Evolutionary conservation across 2,888 invertebrate genomes (phyloP).

Genomic region (Oscheius onirici): DNA sequence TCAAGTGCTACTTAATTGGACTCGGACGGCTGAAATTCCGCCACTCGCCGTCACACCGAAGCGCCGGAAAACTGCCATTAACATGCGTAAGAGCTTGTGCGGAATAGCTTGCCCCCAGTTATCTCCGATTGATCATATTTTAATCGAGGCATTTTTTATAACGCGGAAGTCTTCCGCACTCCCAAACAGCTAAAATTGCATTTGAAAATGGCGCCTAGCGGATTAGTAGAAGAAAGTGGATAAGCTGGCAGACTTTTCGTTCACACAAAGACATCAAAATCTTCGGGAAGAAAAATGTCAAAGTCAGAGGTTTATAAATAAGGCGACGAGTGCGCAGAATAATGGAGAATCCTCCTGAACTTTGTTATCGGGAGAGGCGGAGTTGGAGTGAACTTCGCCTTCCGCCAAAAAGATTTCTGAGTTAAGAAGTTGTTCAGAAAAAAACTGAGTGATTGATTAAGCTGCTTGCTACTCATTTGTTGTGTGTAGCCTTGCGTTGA

Average conservation of each 20-base stretch:
- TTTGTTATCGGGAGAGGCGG: conserved; percentile 5
- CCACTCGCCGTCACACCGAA: conserved; percentile 28
- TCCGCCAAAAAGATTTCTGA: too few relatives aligned
- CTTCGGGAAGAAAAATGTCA: background rate
- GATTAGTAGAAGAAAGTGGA: too few relatives aligned
- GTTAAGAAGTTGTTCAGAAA: too few relatives aligned
- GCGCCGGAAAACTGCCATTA: conserved; percentile 31
- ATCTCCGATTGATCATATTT: too few relatives aligned
- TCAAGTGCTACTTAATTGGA: conserved; percentile 33
- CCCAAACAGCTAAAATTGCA: too few relatives aligned
- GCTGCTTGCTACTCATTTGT: too few relatives aligned
- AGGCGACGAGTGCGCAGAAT: background rate
- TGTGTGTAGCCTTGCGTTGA: background rate
- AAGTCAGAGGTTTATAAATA: background rate
- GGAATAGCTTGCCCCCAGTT: too few relatives aligned
- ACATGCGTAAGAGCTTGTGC: background rate
- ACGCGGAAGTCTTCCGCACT: too few relatives aligned
- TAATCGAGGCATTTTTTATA: too few relatives aligned
- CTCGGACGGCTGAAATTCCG: conserved; percentile 33
- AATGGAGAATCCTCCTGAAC: background rate
- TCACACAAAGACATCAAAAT: background rate
- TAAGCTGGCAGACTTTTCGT: too few relatives aligned
- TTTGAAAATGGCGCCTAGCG: too few relatives aligned
- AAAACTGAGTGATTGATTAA: too few relatives aligned
- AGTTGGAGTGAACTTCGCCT: background rate